Evolutionary conservation across 2,888 invertebrate genomes (phyloP).

Genomic region (Artemia sinica): DNA sequence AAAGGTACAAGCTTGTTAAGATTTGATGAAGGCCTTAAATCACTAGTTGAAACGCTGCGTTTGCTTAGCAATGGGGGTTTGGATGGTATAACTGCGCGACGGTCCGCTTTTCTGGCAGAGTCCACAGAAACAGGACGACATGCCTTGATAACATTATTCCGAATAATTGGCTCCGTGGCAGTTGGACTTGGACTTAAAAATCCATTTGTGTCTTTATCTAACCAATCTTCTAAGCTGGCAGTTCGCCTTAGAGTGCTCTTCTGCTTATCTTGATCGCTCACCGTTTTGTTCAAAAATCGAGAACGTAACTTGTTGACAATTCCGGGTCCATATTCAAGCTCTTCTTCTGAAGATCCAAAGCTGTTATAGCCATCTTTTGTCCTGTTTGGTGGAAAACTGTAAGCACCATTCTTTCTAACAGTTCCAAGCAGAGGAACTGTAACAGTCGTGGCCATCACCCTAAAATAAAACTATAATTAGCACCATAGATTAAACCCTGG

Average conservation of each 20-base stretch:
- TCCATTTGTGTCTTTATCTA: constrained; percentile 44
- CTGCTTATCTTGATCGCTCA: constrained; percentile 43
- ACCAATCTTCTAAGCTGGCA: constrained; percentile 62
- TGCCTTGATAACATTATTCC: background rate
- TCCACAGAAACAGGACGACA: background rate
- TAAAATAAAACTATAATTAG: no score
- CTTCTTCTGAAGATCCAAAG: constrained; percentile 37
- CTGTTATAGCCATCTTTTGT: background rate
- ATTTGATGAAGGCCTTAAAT: constrained; percentile 20
- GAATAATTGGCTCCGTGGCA: background rate
- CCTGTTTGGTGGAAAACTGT: no score
- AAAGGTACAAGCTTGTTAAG: background rate
- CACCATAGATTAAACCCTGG: no score
- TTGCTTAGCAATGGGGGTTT: constrained; percentile 28
- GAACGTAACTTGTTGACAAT: constrained; percentile 72
- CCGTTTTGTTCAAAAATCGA: constrained; percentile 64
- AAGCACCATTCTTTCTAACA: no score
- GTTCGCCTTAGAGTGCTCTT: constrained; percentile 54
- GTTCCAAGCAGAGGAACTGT: no score
- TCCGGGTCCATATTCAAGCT: constrained; percentile 74
- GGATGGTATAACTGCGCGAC: constrained; percentile 27
- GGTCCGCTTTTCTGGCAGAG: constrained; percentile 14
- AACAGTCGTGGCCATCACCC: no score
- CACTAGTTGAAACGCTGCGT: constrained; percentile 29
- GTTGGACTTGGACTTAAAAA: background rate